Conservation (phyloP, 1,140 invertebrate genomes). For the Scaptomyza montana region DNA sequence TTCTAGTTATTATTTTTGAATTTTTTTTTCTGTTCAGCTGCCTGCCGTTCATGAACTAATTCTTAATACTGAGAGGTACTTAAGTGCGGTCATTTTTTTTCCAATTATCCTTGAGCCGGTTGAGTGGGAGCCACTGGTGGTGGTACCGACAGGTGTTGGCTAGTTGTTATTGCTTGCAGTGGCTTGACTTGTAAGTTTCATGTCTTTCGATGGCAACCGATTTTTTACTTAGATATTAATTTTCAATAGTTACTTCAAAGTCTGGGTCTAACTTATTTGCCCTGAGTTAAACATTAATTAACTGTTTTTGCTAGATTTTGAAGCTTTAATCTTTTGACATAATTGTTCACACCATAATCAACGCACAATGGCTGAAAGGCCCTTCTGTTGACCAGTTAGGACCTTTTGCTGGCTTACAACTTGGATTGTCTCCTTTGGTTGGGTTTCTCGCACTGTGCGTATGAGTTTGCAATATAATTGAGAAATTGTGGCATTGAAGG, state of each 20-base stretch:
- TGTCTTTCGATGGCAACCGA: too few relatives aligned
- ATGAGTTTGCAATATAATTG: constrained; percentile 33
- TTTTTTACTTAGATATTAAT: too few relatives aligned
- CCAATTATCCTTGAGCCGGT: neutral
- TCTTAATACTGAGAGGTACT: neutral
- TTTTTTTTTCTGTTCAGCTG: neutral
- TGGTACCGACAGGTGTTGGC: too few relatives aligned
- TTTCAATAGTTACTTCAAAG: too few relatives aligned
- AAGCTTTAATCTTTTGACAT: constrained; percentile 1
- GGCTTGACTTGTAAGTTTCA: too few relatives aligned
- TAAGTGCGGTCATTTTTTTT: neutral
- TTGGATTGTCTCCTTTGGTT: neutral
- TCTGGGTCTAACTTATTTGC: too few relatives aligned
- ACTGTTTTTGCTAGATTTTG: neutral
- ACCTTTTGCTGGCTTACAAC: neutral
- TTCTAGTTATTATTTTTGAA: neutral
- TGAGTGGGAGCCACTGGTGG: neutral
- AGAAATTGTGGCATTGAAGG: constrained; percentile 21
- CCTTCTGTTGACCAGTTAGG: neutral
- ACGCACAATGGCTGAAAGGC: neutral
- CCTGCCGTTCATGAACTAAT: neutral
- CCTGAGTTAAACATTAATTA: neutral
- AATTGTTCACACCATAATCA: neutral
- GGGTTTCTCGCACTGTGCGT: neutral
- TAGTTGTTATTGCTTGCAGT: neutral